Conservation (phyloP, 2,797 vertebrate genomes). For the Spinus olivaceus region DNA sequence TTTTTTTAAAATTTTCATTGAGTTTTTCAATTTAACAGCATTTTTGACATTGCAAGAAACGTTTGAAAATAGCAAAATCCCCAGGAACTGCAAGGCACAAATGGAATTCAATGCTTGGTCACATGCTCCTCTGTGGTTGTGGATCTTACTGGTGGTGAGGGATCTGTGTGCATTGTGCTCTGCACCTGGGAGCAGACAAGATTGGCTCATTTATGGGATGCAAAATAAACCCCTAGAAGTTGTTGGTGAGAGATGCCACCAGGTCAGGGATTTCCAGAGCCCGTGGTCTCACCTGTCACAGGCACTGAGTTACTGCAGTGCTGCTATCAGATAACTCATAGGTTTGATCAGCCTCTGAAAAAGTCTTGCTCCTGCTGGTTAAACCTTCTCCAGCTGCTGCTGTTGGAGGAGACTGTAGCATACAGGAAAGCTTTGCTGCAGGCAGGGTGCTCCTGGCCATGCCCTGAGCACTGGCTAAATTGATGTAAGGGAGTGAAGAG, state of each 20-base stretch:
- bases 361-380: background rate
- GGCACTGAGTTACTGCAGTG: background rate
- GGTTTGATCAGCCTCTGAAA: background rate
- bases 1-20: background rate
- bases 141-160: background rate
- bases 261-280: background rate
- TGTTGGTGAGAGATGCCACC: background rate
- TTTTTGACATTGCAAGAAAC: background rate
- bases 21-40: background rate
- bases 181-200: background rate
- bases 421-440: background rate
- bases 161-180: background rate
- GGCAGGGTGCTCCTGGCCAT: background rate
- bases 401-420: background rate
- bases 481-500: background rate
- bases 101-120: background rate
- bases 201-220: background rate
- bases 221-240: background rate
- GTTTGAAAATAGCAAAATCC: background rate
- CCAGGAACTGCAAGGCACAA: background rate
- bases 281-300: background rate
- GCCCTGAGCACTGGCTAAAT: background rate
- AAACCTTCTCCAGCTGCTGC: background rate
- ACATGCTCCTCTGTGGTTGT: fast-evolving
- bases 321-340: background rate